Percentiles rank a stretch among this genome's conserved stretches.
Evolutionary conservation across 2,797 vertebrate genomes (phyloP).

Genomic region (Urocyon cinereoargenteus): DNA sequence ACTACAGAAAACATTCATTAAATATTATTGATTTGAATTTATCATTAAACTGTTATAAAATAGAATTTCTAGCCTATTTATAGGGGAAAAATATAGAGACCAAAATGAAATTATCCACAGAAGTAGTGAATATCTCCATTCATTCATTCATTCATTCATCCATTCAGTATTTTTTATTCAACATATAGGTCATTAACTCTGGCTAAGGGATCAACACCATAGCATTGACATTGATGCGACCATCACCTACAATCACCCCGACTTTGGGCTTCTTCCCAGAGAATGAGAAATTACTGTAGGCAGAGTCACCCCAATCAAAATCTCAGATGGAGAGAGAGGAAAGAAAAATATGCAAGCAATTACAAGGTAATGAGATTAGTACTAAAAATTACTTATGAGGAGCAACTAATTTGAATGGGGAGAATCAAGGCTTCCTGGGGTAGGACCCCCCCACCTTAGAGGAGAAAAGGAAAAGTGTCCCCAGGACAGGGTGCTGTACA

Average conservation of each 20-base stretch:
- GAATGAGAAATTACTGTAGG: neutral
- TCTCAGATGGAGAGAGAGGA: neutral
- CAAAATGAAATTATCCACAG: constrained; percentile 16
- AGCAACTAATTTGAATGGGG: neutral
- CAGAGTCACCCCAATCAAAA: neutral
- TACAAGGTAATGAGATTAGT: neutral
- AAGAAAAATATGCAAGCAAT: neutral
- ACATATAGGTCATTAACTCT: neutral
- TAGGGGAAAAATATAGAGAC: neutral
- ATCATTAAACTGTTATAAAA: constrained; percentile 24
- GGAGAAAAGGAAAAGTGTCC: neutral
- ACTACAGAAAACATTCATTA: constrained; percentile 15
- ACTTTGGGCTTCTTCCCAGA: neutral
- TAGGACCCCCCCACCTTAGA: neutral
- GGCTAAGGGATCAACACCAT: neutral
- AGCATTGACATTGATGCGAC: neutral
- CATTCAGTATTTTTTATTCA: neutral
- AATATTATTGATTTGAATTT: constrained; percentile 41
- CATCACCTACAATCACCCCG: neutral
- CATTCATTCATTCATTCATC: neutral
- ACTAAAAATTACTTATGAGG: neutral
- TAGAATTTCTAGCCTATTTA: neutral
- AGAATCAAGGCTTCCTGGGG: neutral
- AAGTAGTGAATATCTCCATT: neutral
- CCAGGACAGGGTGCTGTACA: neutral